These are phyloP conservation scores for Dryocosmus kuriphilus DNA, from an alignment of 2,888 invertebrate species.

Conservation along the genomic window DNA sequence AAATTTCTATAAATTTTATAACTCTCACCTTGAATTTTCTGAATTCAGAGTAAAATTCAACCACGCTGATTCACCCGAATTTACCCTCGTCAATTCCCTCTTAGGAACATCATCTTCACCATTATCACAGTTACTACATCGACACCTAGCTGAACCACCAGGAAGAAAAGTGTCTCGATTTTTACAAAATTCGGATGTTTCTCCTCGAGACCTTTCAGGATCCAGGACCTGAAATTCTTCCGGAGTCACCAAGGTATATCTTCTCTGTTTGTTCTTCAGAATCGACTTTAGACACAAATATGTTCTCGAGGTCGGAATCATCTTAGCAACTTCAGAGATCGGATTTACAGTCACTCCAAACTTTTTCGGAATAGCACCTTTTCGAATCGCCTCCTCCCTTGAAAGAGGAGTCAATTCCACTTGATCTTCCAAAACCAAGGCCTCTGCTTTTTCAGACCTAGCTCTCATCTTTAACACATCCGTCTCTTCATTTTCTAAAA, in stretches of 20 bases:
- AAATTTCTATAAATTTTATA: too few species aligned
- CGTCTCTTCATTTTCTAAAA: conserved; percentile 70
- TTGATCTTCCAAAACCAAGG: conserved; percentile 51
- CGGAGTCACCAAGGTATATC: conserved; percentile 72
- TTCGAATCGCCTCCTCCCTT: conserved; percentile 36
- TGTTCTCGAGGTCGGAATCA: conserved; percentile 68
- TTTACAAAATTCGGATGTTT: conserved; percentile 49
- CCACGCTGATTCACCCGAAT: conserved; percentile 41
- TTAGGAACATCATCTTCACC: conserved; percentile 54
- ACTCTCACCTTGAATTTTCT: conserved; percentile 57
- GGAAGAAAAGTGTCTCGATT: conserved; percentile 50
- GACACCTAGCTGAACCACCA: conserved; percentile 49
- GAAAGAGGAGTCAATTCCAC: conserved; percentile 18
- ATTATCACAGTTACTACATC: conserved; percentile 56
- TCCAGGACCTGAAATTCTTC: conserved; percentile 58
- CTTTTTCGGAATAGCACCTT: conserved; percentile 69
- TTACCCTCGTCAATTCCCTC: conserved; percentile 41
- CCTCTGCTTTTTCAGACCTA: conserved; percentile 44
- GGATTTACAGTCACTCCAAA: conserved; percentile 67
- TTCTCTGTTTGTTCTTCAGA: conserved; percentile 71
- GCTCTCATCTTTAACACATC: conserved; percentile 45
- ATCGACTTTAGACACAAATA: conserved; percentile 74
- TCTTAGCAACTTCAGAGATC: conserved; percentile 61
- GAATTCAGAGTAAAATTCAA: conserved; percentile 45
- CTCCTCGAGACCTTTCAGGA: conserved; percentile 48